phyloP scores from a whole-genome alignment of 2,113 vertebrate genomes.

The Hipposideros armiger region DNA sequence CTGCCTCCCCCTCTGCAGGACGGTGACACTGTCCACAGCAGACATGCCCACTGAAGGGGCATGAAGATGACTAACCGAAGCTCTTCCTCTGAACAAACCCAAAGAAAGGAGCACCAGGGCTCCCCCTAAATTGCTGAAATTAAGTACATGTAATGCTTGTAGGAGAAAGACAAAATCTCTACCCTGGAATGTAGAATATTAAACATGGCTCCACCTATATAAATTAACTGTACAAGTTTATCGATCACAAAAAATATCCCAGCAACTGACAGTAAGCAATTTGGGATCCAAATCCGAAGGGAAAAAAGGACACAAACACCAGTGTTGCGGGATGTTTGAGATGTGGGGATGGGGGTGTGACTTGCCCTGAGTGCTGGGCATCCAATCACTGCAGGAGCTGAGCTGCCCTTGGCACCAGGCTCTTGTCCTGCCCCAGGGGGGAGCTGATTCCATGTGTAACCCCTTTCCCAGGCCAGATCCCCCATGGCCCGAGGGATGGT shows the following conservation, averaged over 20 bases:
- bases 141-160: conserved; percentile 18
- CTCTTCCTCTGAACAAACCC: neutral
- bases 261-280: neutral
- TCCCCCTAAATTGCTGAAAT: fast-evolving
- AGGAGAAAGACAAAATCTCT: neutral
- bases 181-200: neutral
- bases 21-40: fast-evolving
- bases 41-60: fast-evolving
- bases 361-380: neutral
- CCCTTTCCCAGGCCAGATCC: neutral
- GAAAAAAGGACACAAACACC: neutral
- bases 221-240: conserved; percentile 33
- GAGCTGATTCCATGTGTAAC: fast-evolving
- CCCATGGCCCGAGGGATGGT: fast-evolving
- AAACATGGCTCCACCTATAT: neutral
- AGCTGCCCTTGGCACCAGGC: neutral
- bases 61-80: fast-evolving
- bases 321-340: neutral
- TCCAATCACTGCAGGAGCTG: fast-evolving
- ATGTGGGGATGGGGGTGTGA: fast-evolving
- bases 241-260: fast-evolving
- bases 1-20: neutral
- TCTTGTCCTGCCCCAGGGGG: fast-evolving
- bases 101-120: neutral
- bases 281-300: neutral